These are phyloP conservation scores for Miichthys miiuy DNA, from an alignment of 2,797 vertebrate genomes.

Conservation along the genomic window DNA sequence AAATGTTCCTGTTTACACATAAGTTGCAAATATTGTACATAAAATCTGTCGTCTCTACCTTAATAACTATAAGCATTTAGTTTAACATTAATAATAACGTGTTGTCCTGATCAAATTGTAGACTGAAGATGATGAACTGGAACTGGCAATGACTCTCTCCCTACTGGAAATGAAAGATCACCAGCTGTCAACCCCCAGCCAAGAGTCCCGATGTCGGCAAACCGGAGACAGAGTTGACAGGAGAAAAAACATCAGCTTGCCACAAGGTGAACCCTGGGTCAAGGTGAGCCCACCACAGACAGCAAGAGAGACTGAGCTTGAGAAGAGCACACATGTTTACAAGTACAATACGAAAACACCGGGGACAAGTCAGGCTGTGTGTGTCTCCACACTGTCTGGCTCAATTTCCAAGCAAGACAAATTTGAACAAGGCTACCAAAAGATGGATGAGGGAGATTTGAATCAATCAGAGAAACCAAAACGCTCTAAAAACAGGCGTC, in stretches of 20 bases:
- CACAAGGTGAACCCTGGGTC: constrained; percentile 18
- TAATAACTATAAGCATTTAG: not conserved
- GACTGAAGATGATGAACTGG: constrained; percentile 77
- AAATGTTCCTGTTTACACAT: not conserved
- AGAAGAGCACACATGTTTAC: constrained; percentile 6
- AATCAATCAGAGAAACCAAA: constrained; percentile 63
- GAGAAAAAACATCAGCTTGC: not conserved
- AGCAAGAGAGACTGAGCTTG: not conserved
- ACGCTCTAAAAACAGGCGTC: constrained; percentile 67
- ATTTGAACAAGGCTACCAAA: constrained; percentile 4
- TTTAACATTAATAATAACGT: constrained; percentile 9
- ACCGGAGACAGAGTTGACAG: not conserved
- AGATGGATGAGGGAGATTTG: constrained; percentile 8
- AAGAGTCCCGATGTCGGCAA: constrained; percentile 9
- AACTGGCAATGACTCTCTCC: constrained; percentile 74
- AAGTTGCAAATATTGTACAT: not conserved
- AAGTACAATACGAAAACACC: not conserved
- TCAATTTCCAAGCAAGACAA: constrained; percentile 17
- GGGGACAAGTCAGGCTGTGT: constrained; percentile 2
- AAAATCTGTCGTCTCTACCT: not conserved
- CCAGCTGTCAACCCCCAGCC: constrained; percentile 18
- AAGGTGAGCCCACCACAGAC: not conserved
- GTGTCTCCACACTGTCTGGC: constrained; percentile 8
- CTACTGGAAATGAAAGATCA: constrained; percentile 63
- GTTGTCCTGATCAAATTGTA: constrained; percentile 47